Evolutionary conservation across 2,113 vertebrate genomes (phyloP).

Genomic region (Pterocles gutturalis): DNA sequence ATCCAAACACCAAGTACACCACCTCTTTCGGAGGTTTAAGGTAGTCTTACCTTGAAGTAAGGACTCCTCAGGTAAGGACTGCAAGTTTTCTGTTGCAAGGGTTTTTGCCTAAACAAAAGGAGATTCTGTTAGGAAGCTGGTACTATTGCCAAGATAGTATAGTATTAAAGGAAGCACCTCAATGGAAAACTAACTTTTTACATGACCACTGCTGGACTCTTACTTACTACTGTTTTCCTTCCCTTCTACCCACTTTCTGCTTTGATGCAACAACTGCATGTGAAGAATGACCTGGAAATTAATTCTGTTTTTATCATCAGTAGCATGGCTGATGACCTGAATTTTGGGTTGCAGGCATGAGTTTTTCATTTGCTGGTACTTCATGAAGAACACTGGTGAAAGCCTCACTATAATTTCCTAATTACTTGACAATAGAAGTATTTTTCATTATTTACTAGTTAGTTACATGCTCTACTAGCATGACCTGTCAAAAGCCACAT

Average conservation of each 20-base stretch:
- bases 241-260: background rate
- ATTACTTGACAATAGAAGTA: background rate
- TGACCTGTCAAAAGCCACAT: background rate
- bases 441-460: background rate
- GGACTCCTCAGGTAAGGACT: background rate
- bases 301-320: background rate
- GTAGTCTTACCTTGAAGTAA: slow-evolving; percentile 29
- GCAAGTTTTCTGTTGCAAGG: background rate
- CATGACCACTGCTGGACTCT: background rate
- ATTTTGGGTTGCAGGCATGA: background rate
- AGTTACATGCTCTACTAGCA: background rate
- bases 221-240: background rate
- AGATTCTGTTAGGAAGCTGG: background rate
- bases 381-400: background rate
- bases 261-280: background rate
- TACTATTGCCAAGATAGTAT: background rate
- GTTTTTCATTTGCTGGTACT: background rate
- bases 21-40: background rate
- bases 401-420: background rate
- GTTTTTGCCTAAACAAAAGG: background rate
- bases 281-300: background rate
- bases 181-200: background rate
- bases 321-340: background rate
- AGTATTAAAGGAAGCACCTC: background rate
- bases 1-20: background rate